These are phyloP conservation scores for Lasioglossum oenotherae DNA, from an alignment of 2,888 invertebrate species.

Conservation along the genomic window DNA sequence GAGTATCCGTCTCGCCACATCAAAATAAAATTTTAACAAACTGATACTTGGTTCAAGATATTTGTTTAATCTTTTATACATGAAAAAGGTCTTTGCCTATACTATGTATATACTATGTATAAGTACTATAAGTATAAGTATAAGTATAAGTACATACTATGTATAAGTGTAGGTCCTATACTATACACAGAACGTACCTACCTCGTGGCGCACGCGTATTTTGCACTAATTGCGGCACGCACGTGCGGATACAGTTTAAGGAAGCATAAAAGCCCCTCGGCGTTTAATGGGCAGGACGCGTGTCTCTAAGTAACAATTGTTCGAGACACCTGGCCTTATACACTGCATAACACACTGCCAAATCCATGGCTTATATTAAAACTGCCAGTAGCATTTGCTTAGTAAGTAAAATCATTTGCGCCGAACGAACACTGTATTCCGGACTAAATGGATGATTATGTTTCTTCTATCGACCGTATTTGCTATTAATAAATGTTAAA, in stretches of 20 bases:
- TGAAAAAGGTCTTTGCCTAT: background rate
- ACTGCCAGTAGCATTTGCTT: background rate
- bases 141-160: too few species aligned
- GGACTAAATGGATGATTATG: background rate
- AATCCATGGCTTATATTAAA: background rate
- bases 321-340: constrained; percentile 49
- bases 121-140: too few species aligned
- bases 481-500: too few species aligned
- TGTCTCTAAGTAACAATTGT: constrained; percentile 47
- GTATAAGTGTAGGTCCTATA: background rate
- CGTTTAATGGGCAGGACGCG: constrained; percentile 51
- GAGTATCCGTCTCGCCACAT: background rate
- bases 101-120: too few species aligned
- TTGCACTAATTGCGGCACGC: constrained; percentile 64
- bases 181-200: constrained; percentile 26
- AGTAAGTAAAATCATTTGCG: background rate
- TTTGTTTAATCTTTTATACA: background rate
- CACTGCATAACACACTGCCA: constrained; percentile 2
- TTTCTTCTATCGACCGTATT: too few species aligned
- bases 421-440: background rate
- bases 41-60: background rate
- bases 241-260: constrained; percentile 61
- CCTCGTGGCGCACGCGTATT: constrained; percentile 56
- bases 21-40: background rate
- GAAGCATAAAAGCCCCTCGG: constrained; percentile 53